Base-by-base conservation (phyloP, 2,797 vertebrate species). In the Knipowitschia caucasica region DNA sequence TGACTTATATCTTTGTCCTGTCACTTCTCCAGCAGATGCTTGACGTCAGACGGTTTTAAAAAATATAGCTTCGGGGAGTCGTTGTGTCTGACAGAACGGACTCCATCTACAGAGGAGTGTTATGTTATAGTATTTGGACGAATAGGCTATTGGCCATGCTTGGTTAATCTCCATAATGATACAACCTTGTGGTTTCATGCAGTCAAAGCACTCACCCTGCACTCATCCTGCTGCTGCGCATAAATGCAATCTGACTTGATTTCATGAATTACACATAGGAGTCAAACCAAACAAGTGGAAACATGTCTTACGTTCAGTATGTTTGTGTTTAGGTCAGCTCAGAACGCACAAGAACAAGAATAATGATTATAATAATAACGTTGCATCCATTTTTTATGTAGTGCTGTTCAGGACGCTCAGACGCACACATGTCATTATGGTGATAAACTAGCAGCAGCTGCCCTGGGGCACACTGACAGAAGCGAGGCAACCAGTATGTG, bases 1-100 rank as follows among this genome's bases (percentile, higher is more conserved):
- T 30, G 44, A 20, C 44, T 18, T 31, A 31, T 64, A 49, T 49
- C 24, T 49, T 51, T 66, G 57, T 71, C 64, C 64, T 71, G 64
- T 58, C 36, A 62, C 67, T 74, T 29, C 38, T 11, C 54, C 47
- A 42, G 56, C 45, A 67, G 43, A 68, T 40, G 38, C 44, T 55
- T 40, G 27, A 52, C 21, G 43, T 58, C 53, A 50, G 38, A 61
- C 33, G 20, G 5, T 61, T 51, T 57, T 59, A n/a, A 8, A n/a
- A 8, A 44, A 62, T 62, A 49, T 59, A 42, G 39, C 18, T 49
- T 4, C 7, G 17, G 26, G 46, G 26, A 30, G 11, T 34, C 23
- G 15, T 12, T 11, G 36, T 51, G 21, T 36, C n/a, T n/a, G 3
- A 57, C 49, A 1, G 35, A 36, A 42, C 50, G 35, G 1, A 10